A percentile compares a stretch with the other conserved stretches of the same genome.
Conservation (phyloP, 1,140 invertebrate genomes). For the Apolygus lucorum region DNA sequence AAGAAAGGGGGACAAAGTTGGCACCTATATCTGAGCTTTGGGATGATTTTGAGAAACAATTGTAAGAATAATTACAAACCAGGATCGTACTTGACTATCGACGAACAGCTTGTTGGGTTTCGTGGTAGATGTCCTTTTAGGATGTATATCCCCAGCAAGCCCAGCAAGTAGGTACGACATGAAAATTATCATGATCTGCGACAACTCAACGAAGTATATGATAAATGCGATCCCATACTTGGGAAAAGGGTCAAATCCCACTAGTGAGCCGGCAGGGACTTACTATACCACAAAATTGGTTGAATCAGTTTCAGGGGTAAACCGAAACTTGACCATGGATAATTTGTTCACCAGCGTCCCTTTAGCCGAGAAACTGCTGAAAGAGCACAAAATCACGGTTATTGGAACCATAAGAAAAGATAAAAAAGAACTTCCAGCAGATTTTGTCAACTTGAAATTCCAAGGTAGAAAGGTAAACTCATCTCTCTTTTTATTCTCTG, state of each 20-base stretch:
- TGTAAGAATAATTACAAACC: conserved; percentile 33
- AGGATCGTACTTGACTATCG: conserved; percentile 34
- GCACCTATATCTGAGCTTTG: conserved; percentile 33
- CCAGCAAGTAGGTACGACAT: conserved; percentile 32
- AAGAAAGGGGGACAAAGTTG: conserved; percentile 2
- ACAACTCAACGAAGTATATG: conserved; percentile 31
- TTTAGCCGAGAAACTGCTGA: conserved; percentile 34
- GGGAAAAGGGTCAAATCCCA: conserved; percentile 27
- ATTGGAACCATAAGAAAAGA: conserved; percentile 28
- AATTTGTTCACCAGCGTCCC: conserved; percentile 41
- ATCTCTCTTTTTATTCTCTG: conserved; percentile 30
- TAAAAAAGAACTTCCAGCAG: conserved; percentile 28
- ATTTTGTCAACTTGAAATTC: conserved; percentile 26
- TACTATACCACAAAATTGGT: conserved; percentile 27
- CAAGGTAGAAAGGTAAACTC: conserved; percentile 28
- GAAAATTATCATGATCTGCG: conserved; percentile 33
- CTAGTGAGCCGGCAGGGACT: neutral
- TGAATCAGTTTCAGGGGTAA: conserved; percentile 27
- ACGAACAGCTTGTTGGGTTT: conserved; percentile 40
- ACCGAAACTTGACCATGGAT: conserved; percentile 40
- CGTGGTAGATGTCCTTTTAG: conserved; percentile 38
- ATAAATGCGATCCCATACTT: conserved; percentile 32
- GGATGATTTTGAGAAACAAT: conserved; percentile 33
- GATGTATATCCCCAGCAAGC: neutral
- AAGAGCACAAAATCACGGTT: conserved; percentile 30